Conservation (phyloP, 2,888 invertebrate species). For the Adelognathus sp. region DNA sequence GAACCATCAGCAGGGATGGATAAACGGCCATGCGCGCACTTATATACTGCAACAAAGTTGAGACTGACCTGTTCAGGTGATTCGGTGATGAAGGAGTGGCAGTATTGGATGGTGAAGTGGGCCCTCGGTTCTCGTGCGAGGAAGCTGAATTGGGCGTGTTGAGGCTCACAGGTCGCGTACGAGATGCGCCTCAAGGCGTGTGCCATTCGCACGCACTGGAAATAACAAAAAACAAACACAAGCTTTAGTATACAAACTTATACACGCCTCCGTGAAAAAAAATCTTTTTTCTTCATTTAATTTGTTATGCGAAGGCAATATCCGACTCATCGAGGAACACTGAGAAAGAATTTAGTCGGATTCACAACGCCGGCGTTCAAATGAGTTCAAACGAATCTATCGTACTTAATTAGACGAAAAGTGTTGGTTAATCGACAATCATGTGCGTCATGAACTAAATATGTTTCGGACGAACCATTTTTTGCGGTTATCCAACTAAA, state of each 20-base stretch:
- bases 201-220: constrained; percentile 91
- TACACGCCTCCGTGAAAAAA: too few species aligned
- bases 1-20: neutral
- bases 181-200: constrained; percentile 92
- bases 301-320: too few species aligned
- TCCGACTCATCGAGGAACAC: too few species aligned
- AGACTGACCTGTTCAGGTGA: constrained; percentile 89
- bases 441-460: too few species aligned
- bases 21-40: neutral
- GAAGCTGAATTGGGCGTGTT: constrained; percentile 90
- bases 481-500: too few species aligned
- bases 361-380: too few species aligned
- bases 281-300: too few species aligned
- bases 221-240: constrained; percentile 67
- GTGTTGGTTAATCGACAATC: too few species aligned
- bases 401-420: too few species aligned
- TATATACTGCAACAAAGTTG: constrained; percentile 14
- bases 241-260: constrained; percentile 59
- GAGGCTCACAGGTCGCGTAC: constrained; percentile 92
- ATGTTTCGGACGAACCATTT: too few species aligned
- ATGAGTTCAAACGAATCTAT: too few species aligned
- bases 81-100: constrained; percentile 91
- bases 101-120: constrained; percentile 88
- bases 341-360: too few species aligned
- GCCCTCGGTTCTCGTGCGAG: constrained; percentile 88